phyloP scores from a whole-genome alignment of 1,140 invertebrate genomes.

The Sitophilus oryzae region DNA sequence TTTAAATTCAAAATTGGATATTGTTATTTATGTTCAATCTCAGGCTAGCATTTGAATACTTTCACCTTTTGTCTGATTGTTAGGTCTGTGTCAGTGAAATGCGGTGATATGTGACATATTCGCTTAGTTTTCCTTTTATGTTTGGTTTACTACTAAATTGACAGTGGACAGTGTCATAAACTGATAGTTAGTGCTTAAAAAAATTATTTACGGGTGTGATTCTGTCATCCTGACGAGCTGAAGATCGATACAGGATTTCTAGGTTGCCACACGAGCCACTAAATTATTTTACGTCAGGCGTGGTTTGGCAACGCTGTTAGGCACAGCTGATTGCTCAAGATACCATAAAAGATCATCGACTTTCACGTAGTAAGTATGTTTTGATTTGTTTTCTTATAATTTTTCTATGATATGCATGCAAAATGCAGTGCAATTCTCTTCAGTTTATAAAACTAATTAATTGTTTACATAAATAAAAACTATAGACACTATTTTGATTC shows the following conservation, averaged over 20 bases:
- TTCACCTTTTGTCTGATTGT: slow-evolving; percentile 8
- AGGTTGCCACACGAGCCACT: not conserved
- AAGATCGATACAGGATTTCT: not conserved
- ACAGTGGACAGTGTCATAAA: not conserved
- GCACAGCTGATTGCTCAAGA: not conserved
- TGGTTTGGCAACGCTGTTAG: not conserved
- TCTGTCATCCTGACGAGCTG: not conserved
- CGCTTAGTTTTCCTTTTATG: not conserved
- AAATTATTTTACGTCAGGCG: not conserved
- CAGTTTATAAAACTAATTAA: too few relatives aligned
- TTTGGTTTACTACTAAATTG: not conserved
- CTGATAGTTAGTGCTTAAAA: not conserved
- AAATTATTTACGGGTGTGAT: not conserved
- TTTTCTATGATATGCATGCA: too few relatives aligned
- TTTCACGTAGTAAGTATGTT: not conserved
- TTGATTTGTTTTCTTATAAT: not conserved
- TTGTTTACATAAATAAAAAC: too few relatives aligned
- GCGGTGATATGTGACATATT: slow-evolving; percentile 15
- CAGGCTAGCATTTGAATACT: not conserved
- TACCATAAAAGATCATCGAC: not conserved
- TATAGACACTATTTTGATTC: too few relatives aligned
- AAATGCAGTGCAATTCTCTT: too few relatives aligned
- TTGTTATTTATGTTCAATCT: not conserved
- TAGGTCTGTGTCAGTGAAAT: slow-evolving; percentile 3
- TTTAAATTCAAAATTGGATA: too few relatives aligned